A percentile compares a stretch with the other conserved stretches of the same genome.
Conservation (phyloP, 2,888 invertebrate species). For the Lissocephala sabroskyi region DNA sequence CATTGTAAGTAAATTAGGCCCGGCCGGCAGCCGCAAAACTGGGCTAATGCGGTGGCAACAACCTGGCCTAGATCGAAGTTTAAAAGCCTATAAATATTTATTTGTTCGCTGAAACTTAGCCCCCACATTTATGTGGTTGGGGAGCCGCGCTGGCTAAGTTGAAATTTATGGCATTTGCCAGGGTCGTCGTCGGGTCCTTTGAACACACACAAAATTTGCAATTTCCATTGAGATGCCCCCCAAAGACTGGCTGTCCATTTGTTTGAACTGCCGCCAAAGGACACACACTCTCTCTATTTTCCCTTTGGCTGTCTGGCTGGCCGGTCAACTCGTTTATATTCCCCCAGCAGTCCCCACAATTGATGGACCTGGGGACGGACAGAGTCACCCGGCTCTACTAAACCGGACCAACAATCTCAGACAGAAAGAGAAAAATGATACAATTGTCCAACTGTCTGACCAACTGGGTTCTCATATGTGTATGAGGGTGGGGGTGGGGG, state of each 20-base stretch:
- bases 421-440: conserved; percentile 41
- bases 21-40: conserved; percentile 3
- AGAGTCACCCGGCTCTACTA: neutral
- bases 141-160: conserved; percentile 21
- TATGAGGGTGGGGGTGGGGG: conserved; percentile 2
- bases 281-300: no score
- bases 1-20: conserved; percentile 50
- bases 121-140: no score
- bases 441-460: conserved; percentile 30
- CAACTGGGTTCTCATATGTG: neutral
- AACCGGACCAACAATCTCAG: conserved; percentile 6
- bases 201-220: conserved; percentile 30
- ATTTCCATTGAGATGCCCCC: conserved; percentile 24
- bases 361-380: conserved; percentile 37
- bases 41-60: neutral
- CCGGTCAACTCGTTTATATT: conserved; percentile 27
- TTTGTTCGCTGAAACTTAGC: conserved; percentile 13
- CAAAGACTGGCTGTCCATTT: conserved; percentile 2
- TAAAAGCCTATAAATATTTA: conserved; percentile 54
- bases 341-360: conserved; percentile 34
- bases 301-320: no score
- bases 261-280: conserved; percentile 14
- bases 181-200: neutral
- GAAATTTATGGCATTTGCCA: conserved; percentile 32
- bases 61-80: conserved; percentile 37